Conservation (phyloP, 2,797 vertebrate genomes). For the Martes flavigula region DNA sequence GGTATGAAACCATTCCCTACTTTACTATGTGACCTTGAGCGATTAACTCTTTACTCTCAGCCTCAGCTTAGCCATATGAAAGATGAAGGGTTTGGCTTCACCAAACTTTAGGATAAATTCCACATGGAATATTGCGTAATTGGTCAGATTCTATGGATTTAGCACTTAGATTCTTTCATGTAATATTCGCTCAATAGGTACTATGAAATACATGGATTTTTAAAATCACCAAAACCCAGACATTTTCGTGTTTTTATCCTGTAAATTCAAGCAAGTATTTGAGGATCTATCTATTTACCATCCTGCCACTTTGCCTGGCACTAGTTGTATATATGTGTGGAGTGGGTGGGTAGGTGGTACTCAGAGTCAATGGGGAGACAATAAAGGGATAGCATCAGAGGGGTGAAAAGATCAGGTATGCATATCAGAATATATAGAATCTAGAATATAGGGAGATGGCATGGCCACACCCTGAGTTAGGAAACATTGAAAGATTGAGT, state of each 20-base stretch:
- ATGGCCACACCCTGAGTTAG: neutral
- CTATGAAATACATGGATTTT: neutral
- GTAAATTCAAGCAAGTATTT: neutral
- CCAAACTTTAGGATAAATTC: neutral
- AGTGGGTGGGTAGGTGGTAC: neutral
- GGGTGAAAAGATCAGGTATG: neutral
- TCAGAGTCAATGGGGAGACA: neutral
- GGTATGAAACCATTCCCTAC: neutral
- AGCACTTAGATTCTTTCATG: neutral
- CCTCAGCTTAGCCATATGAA: neutral
- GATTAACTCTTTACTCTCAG: neutral
- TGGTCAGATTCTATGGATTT: neutral
- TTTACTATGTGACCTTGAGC: conserved; percentile 35
- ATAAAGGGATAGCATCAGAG: neutral
- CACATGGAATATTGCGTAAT: neutral
- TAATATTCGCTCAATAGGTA: neutral
- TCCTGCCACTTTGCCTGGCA: neutral
- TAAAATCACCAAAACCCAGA: neutral
- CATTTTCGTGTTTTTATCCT: neutral
- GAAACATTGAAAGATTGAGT: neutral
- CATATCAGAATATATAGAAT: neutral
- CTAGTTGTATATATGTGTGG: neutral
- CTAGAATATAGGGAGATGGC: neutral
- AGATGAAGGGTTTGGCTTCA: neutral
- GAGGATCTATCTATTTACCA: neutral